Evolutionary conservation across 2,797 vertebrate species (phyloP), one percentile per base, ranked within the genome.

Genomic region (Acanthiza pusilla): DNA sequence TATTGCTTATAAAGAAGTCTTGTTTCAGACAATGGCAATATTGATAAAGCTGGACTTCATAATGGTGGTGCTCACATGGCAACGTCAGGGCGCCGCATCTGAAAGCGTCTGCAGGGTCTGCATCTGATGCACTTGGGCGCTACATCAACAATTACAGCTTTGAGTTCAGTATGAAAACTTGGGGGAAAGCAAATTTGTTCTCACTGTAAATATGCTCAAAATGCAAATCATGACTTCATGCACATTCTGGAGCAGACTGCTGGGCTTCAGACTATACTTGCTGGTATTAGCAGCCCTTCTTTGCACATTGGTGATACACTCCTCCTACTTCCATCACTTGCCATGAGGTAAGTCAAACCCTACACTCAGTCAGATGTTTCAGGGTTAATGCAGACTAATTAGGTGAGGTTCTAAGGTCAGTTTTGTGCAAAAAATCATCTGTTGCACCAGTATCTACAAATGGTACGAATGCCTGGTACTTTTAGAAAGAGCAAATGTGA

Each of bases 1-100:
- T 86, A 32, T n/a, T 38, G 29, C 53, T 94, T 84, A 74, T 29
- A 62, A 82, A 80, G 57, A 82, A 67, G 23, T n/a, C 60, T 16
- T 45, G 25, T 53, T 90, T 55, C 80, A 71, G 67, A 91, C 54
- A 91, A 27, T 16, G 70, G 65, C 43, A 65, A 26, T 38, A 60
- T 15, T 88, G 87, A 63, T 62, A 94, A 83, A 4, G 1, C 14
- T 30, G 40, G 29, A 40, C 21, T 82, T 85, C 61, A 5, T 30
- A 86, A 38, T 0, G 2, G n/a, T 13, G 32, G 11, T 13, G 30
- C 30, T 23, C 2, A 2, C 0, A 1, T 36, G 53, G 42, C 0
- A 9, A 61, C 54, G 74, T 79, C 48, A 36, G 84, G 70, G 57
- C 57, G 67, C 54, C 47, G 48, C 21, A 76, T 36, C 79, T 83